Base-by-base conservation (phyloP, 2,888 invertebrate species). In the Rhagonycha fulva region DNA sequence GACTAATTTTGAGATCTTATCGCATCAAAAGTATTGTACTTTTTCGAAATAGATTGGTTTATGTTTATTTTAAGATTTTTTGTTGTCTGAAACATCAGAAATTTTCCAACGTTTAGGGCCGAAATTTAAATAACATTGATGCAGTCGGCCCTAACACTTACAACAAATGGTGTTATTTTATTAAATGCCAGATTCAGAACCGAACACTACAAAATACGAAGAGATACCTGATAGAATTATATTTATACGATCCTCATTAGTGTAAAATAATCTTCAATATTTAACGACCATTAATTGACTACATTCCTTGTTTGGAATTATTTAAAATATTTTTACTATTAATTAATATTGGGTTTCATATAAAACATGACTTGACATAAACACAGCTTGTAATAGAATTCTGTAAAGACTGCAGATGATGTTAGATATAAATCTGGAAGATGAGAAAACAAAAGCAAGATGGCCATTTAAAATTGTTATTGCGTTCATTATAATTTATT, bases 291-390 rank as follows among this genome's bases (percentile, higher is more conserved):
- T 47, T 47, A 47, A 47, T 47, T 47, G 47, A 47, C 47, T n/a
- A 47, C 47, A 47, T 47, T 47, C 47, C 47, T n/a, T 47, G 47
- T 47, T 47, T 47, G 47, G 47, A 47, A 47, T 47, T 47, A 47
- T 47, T 47, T 47, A n/a, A 47, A 47, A 47, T 47, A 47, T 47
- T 47, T 47, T 47, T 47, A n/a, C 47, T n/a, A 47, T 47, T 47
- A 47, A 47, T 47, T 47, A 47, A 47, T 47, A 47, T 47, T 47
- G 47, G 47, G 47, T 24, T 66, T 66, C 63, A 23, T 66, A n/a
- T 24, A 66, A 66, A 66, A 66, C 63, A 66, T 24, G 63, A 66
- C 63, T 66, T 66, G 63, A 66, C 63, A 26, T 66, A 66, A 66
- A 66, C 26, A 66, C 26, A 66, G 63, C 63, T 66, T 66, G 63